Evolutionary conservation across 2,888 invertebrate species (phyloP).

Genomic region (Acrobasis consociella): DNA sequence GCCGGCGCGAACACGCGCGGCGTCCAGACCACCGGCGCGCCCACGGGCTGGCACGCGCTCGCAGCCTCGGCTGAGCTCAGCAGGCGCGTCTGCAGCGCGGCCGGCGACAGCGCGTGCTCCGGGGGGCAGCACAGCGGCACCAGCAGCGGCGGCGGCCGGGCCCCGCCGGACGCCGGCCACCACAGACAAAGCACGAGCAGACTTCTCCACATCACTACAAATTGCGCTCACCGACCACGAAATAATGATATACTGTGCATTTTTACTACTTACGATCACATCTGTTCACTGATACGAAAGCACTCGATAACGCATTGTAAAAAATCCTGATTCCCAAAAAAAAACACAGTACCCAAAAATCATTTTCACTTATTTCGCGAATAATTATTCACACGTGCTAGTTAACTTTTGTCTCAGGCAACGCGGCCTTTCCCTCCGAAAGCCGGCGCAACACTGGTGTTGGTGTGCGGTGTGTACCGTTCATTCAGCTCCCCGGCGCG

Average conservation of each 20-base stretch:
- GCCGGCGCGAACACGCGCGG: conserved; percentile 83
- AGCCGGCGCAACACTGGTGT: conserved; percentile 42
- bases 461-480: too few species aligned
- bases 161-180: conserved; percentile 47
- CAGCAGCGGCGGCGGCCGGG: conserved; percentile 48
- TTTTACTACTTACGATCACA: conserved; percentile 28
- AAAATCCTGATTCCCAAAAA: conserved; percentile 14
- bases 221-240: conserved; percentile 44
- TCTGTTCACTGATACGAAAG: background rate
- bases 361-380: conserved; percentile 36
- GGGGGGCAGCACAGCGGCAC: conserved; percentile 61
- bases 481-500: conserved; percentile 12
- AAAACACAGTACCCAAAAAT: conserved; percentile 21
- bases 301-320: conserved; percentile 3
- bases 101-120: conserved; percentile 51
- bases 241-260: conserved; percentile 32
- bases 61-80: conserved; percentile 71
- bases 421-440: conserved; percentile 49
- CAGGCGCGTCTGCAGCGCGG: conserved; percentile 38
- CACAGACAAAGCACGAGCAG: conserved; percentile 40
- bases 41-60: conserved; percentile 73
- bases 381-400: conserved; percentile 54
- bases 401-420: conserved; percentile 17
- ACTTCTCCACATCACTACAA: conserved; percentile 37
- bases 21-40: conserved; percentile 69